Percentiles rank a stretch among this genome's conserved stretches.
phyloP scores from a whole-genome alignment of 2,797 vertebrate species.

The Pangasius macronema region DNA sequence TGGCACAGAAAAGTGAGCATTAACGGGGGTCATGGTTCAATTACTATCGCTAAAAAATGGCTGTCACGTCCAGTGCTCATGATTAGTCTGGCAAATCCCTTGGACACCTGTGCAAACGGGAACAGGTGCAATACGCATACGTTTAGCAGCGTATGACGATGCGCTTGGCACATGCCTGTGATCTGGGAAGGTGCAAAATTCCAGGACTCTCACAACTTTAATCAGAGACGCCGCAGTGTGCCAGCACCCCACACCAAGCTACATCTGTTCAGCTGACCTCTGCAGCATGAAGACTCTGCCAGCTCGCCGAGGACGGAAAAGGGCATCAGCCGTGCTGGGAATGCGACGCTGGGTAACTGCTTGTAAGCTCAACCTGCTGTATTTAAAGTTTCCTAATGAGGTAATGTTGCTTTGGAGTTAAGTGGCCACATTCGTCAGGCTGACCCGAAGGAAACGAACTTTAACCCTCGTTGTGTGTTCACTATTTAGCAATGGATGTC shows the following conservation, averaged over 20 bases:
- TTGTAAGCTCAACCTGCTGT: slow-evolving; percentile 31
- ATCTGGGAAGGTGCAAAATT: slow-evolving; percentile 47
- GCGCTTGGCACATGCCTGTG: slow-evolving; percentile 36
- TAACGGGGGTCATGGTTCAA: slow-evolving; percentile 4
- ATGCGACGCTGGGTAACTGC: slow-evolving; percentile 42
- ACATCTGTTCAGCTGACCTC: slow-evolving; percentile 62
- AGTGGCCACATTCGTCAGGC: neutral
- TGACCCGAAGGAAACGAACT: slow-evolving; percentile 4
- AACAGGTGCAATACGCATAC: slow-evolving; percentile 52
- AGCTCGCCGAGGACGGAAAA: slow-evolving; percentile 47
- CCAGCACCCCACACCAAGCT: slow-evolving; percentile 55
- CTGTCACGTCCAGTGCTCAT: slow-evolving; percentile 9
- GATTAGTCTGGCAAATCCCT: slow-evolving; percentile 32
- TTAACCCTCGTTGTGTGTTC: neutral
- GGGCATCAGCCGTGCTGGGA: slow-evolving; percentile 45
- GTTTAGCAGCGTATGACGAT: slow-evolving; percentile 49
- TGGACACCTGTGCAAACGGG: slow-evolving; percentile 45
- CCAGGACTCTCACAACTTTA: slow-evolving; percentile 57
- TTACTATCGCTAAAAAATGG: slow-evolving; percentile 6
- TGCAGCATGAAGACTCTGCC: slow-evolving; percentile 32
- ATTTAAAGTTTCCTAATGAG: slow-evolving; percentile 43
- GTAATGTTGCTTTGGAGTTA: neutral
- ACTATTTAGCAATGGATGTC: neutral
- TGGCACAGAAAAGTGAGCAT: slow-evolving; percentile 17
- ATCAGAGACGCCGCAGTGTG: slow-evolving; percentile 50